Evolutionary conservation across 2,888 invertebrate species (phyloP), one percentile per base, ranked within the genome.

Genomic region (Drosophila monieri): DNA sequence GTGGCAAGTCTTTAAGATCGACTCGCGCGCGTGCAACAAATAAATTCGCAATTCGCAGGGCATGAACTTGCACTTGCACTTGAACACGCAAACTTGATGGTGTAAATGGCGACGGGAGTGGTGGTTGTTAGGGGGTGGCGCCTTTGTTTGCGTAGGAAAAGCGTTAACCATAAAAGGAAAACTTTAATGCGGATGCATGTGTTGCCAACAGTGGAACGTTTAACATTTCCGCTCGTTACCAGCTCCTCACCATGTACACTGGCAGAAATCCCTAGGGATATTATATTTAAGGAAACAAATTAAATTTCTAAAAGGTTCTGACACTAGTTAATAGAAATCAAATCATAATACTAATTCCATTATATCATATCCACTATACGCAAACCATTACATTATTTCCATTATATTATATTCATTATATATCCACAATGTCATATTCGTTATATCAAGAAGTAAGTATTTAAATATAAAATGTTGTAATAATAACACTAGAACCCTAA

Each of bases 11-110:
- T 62, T 59, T 46, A 72, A 44, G 49, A 61, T 32, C 61, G 52
- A 48, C 23, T 21, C 12, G 52, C 68, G 54, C 69, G 54, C 69
- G 70, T 68, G 69, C 69, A 56, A 25, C 41, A 69, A 67, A 67
- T 68, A 55, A 65, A 68, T 58, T 56, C 39, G 57, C 64, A 59
- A 25, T 67, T 57, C 64, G 35, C 48, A 53, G 69, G 59, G 49
- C 66, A 60, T 65, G 69, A 80, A 72, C 85, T 54, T 57, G 39
- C 58, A 47, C 57, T 61, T 53, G 71, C 59, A 74, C 80, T 77
- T 62, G 74, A 80, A 65, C 59, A 53, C 62, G 47, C 60, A 27
- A 60, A 41, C 60, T 60, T 53, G 56, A 68, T 65, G 56, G 59
- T 14, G 35, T 35, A 35, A 35, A 35, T 35, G 35, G 35, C 6